Conservation (phyloP, 2,797 vertebrate genomes). For the Karalla daura region DNA sequence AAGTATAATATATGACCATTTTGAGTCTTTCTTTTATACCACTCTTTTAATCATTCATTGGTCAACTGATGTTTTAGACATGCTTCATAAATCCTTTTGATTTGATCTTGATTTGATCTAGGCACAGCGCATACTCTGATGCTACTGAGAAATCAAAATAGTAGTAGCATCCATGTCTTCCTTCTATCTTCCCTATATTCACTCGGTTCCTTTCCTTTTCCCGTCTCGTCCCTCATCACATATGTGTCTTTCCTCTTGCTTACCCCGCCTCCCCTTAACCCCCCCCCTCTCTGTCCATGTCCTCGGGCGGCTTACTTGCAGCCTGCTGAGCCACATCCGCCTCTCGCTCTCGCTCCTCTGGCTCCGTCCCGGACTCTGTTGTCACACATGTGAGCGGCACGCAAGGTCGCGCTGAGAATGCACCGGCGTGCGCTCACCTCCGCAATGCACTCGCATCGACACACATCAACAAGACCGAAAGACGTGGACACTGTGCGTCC, state of each 20-base stretch:
- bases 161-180: too few species aligned
- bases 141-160: slow-evolving; percentile 20
- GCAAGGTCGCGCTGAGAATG: background rate
- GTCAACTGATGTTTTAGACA: too few species aligned
- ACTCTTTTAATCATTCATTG: too few species aligned
- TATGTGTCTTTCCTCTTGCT: slow-evolving; percentile 38
- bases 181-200: background rate
- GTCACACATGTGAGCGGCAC: slow-evolving; percentile 6
- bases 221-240: slow-evolving; percentile 19
- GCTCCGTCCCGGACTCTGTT: slow-evolving; percentile 24
- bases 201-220: slow-evolving; percentile 24
- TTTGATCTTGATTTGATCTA: too few species aligned
- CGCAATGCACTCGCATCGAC: background rate
- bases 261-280: slow-evolving; percentile 16
- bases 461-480: background rate
- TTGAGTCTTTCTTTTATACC: too few species aligned
- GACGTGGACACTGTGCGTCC: background rate
- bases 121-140: background rate
- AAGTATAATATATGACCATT: too few species aligned
- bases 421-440: background rate
- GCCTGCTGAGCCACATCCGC: slow-evolving; percentile 48
- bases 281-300: slow-evolving; percentile 43
- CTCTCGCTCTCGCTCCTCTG: slow-evolving; percentile 43
- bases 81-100: too few species aligned
- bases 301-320: slow-evolving; percentile 53